Conservation (phyloP, 2,113 vertebrate genomes). For the Entelurus aequoreus region DNA sequence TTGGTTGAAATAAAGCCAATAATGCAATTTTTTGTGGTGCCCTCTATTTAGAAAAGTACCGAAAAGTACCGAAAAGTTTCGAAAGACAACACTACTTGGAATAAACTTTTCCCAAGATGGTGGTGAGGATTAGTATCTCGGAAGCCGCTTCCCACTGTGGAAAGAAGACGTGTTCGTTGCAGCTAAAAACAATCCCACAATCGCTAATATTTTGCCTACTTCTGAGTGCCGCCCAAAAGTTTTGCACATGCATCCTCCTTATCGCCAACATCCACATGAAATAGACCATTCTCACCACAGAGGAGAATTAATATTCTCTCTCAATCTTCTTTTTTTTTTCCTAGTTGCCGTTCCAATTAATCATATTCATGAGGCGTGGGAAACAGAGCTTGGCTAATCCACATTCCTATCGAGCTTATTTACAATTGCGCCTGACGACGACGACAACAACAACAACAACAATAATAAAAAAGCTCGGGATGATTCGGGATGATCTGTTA, state of each 20-base stretch:
- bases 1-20: no score
- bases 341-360: slow-evolving; percentile 17
- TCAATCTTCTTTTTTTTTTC: neutral
- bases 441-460: slow-evolving; percentile 25
- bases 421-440: slow-evolving; percentile 21
- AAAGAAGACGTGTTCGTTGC: no score
- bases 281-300: slow-evolving; percentile 4
- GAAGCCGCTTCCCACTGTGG: no score
- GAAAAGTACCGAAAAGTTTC: no score
- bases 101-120: no score
- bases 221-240: no score
- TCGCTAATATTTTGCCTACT: no score
- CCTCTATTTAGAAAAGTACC: no score
- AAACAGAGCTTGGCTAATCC: slow-evolving; percentile 25
- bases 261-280: slow-evolving; percentile 8
- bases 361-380: slow-evolving; percentile 26
- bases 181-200: no score
- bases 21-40: no score
- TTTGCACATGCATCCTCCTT: neutral
- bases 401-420: slow-evolving; percentile 39
- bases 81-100: no score
- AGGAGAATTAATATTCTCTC: slow-evolving; percentile 24
- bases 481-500: slow-evolving; percentile 35
- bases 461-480: slow-evolving; percentile 30
- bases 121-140: no score